Conservation (phyloP, 1,140 invertebrate species). For the Cyphomyrmex costatus region DNA sequence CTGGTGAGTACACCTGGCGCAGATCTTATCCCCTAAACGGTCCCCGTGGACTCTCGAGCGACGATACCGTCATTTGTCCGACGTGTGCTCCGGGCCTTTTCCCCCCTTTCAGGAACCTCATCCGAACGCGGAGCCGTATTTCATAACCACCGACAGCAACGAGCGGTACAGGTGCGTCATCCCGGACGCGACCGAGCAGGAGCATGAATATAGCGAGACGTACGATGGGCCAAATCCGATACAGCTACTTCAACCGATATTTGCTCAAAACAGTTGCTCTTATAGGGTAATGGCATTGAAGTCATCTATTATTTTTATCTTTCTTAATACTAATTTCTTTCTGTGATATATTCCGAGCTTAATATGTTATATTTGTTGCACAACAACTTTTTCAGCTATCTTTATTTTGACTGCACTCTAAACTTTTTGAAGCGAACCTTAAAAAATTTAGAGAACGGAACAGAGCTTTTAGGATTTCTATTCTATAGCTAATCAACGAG, state of each 20-base stretch:
- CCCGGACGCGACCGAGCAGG: constrained; percentile 89
- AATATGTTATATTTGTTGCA: no score
- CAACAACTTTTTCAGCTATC: no score
- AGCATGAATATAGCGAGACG: constrained; percentile 87
- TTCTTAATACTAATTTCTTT: no score
- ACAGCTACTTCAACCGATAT: constrained; percentile 92
- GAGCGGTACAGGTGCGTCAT: constrained; percentile 93
- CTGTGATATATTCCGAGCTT: no score
- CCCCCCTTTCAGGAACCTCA: constrained; percentile 84
- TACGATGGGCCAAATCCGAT: constrained; percentile 92
- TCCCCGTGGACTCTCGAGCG: background rate
- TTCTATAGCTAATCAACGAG: no score
- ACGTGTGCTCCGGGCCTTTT: constrained; percentile 13
- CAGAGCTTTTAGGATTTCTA: no score
- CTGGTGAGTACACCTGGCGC: constrained; percentile 80
- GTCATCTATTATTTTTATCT: constrained; percentile 30
- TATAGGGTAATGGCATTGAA: constrained; percentile 88
- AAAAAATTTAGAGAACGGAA: no score
- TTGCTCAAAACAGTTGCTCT: constrained; percentile 92
- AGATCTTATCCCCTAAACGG: background rate
- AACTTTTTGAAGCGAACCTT: no score
- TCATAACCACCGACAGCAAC: constrained; percentile 89
- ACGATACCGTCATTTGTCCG: background rate
- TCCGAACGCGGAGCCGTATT: constrained; percentile 85
- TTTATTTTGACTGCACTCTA: no score